Conservation (phyloP, 2,797 vertebrate genomes). For the Falco novaeseelandiae region DNA sequence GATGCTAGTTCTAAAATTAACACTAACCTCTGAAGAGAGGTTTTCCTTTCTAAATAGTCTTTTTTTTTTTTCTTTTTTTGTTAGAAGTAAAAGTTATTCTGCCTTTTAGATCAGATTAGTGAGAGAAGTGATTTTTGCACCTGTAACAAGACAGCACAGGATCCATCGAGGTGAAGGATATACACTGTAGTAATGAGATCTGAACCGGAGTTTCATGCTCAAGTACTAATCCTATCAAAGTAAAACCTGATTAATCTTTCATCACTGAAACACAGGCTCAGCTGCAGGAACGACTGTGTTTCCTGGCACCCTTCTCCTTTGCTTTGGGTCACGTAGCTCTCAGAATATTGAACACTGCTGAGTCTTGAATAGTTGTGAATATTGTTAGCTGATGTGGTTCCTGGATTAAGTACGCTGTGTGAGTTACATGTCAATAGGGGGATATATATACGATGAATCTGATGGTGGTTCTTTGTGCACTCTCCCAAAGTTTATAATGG, state of each 20-base stretch:
- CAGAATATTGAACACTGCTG: slow-evolving; percentile 48
- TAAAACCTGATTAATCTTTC: slow-evolving; percentile 74
- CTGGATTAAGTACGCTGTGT: slow-evolving; percentile 41
- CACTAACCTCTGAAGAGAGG: not conserved
- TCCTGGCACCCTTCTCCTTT: slow-evolving; percentile 72
- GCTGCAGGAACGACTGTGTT: slow-evolving; percentile 58
- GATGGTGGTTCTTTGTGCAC: not conserved
- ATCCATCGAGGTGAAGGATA: slow-evolving; percentile 61
- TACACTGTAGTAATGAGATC: slow-evolving; percentile 59
- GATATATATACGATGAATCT: not conserved
- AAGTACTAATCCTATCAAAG: slow-evolving; percentile 74
- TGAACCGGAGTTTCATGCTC: slow-evolving; percentile 57
- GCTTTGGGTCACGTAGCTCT: slow-evolving; percentile 53
- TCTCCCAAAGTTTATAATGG: not conserved
- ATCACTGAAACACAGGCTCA: slow-evolving; percentile 16
- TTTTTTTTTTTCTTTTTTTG: not conserved
- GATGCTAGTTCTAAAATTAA: not conserved
- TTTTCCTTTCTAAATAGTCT: not conserved
- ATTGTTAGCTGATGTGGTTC: slow-evolving; percentile 40
- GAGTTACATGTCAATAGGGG: slow-evolving; percentile 63
- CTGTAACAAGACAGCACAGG: slow-evolving; percentile 2
- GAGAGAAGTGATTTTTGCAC: not conserved
- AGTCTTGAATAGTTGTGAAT: slow-evolving; percentile 49
- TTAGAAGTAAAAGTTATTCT: not conserved
- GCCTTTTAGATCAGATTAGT: slow-evolving; percentile 19